phyloP scores from a whole-genome alignment of 2,888 invertebrate genomes.

The Drosophila mayaguana region DNA sequence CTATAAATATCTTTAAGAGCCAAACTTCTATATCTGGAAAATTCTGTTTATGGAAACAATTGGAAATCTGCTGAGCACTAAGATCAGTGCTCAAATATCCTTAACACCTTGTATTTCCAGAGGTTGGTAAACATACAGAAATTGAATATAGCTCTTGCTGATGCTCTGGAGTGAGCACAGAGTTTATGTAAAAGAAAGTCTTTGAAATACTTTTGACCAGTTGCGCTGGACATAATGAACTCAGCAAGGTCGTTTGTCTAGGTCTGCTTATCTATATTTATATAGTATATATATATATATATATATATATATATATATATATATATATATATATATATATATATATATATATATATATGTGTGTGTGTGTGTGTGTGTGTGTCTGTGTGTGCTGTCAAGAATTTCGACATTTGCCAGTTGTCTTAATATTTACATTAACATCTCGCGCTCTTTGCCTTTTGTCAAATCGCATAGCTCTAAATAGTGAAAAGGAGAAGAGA shows the following conservation, averaged over 20 bases:
- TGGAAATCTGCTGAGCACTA: no score
- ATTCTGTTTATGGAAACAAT: no score
- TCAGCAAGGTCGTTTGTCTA: neutral
- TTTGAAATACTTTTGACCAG: neutral
- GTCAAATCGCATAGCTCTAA: conserved; percentile 57
- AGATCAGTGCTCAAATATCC: no score
- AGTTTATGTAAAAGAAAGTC: neutral
- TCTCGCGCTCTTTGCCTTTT: conserved; percentile 41
- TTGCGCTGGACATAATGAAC: neutral
- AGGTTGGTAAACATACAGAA: neutral
- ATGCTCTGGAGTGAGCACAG: neutral
- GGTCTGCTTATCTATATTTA: neutral
- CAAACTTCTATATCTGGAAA: no score
- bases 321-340: neutral
- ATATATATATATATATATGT: no score
- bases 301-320: no score
- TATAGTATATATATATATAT: no score
- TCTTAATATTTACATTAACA: conserved; percentile 53
- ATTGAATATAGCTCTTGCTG: neutral
- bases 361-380: neutral
- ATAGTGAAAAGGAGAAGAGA: conserved; percentile 20
- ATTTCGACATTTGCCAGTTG: conserved; percentile 42
- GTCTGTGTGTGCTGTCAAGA: conserved; percentile 38
- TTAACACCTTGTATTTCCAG: neutral
- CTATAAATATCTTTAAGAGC: no score